Conservation (phyloP, 2,797 vertebrate genomes). For the Sebastes paucispinis region DNA sequence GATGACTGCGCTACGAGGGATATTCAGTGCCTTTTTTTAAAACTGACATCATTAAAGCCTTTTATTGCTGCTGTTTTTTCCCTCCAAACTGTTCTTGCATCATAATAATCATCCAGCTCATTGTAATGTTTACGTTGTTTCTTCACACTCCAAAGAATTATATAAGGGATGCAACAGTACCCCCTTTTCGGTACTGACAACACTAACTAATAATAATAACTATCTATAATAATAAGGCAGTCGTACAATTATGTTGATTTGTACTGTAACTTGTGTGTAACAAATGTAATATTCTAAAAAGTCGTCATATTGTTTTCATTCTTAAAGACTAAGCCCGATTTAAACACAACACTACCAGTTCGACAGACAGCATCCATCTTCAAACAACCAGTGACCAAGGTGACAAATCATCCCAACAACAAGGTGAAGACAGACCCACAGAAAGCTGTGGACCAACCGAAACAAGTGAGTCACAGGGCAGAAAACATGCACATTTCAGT, state of each 20-base stretch:
- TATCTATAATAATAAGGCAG: background rate
- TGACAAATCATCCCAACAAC: constrained; percentile 98
- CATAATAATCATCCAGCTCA: background rate
- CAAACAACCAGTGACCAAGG: constrained; percentile 98
- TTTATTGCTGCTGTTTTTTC: constrained; percentile 4
- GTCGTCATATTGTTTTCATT: constrained; percentile 1
- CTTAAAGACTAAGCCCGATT: constrained; percentile 90
- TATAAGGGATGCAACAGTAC: background rate
- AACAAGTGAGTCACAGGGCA: constrained; percentile 84
- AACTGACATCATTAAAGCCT: background rate
- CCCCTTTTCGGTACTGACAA: background rate
- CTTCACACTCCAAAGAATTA: background rate
- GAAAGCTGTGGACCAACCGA: constrained; percentile 94
- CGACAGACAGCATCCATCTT: constrained; percentile 98
- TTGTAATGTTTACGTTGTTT: background rate
- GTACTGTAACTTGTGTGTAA: background rate
- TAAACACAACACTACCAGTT: constrained; percentile 96
- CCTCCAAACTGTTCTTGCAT: background rate
- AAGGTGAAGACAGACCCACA: constrained; percentile 97
- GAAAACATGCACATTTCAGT: background rate
- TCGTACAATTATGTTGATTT: background rate
- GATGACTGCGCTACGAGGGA: background rate
- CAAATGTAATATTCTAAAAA: background rate
- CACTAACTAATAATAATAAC: background rate
- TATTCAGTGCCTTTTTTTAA: background rate